Evolutionary conservation across 2,113 vertebrate species (phyloP).

Genomic region (Girardinichthys multiradiatus): DNA sequence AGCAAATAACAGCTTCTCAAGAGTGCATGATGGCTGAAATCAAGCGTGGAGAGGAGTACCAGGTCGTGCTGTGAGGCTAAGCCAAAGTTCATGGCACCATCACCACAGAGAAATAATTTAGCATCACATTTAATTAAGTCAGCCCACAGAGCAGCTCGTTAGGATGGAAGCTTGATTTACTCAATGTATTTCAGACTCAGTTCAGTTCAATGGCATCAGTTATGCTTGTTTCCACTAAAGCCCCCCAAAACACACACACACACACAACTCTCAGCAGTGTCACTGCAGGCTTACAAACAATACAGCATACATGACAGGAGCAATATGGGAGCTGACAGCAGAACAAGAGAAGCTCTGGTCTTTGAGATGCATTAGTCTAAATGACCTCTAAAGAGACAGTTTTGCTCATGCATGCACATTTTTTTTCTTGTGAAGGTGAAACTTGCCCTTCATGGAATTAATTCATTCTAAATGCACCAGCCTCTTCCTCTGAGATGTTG

Average conservation of each 20-base stretch:
- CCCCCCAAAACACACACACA: background rate
- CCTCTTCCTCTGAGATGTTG: background rate
- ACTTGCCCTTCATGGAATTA: slow-evolving; percentile 53
- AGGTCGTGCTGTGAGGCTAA: slow-evolving; percentile 50
- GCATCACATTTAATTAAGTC: slow-evolving; percentile 79
- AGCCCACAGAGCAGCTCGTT: slow-evolving; percentile 61
- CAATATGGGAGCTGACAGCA: slow-evolving; percentile 65
- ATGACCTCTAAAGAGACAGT: slow-evolving; percentile 48
- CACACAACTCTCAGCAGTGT: slow-evolving; percentile 8
- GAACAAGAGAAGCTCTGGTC: slow-evolving; percentile 51
- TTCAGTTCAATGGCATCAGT: slow-evolving; percentile 43
- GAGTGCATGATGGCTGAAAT: slow-evolving; percentile 60
- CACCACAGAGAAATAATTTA: slow-evolving; percentile 71
- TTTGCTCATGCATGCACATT: slow-evolving; percentile 2
- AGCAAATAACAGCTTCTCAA: slow-evolving; percentile 39
- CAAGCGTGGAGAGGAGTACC: slow-evolving; percentile 43
- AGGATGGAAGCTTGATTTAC: slow-evolving; percentile 66
- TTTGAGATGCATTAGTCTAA: slow-evolving; percentile 48
- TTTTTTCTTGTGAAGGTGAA: slow-evolving; percentile 46
- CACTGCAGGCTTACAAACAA: slow-evolving; percentile 17
- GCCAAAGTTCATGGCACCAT: slow-evolving; percentile 48
- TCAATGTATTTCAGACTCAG: slow-evolving; percentile 48
- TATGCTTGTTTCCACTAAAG: slow-evolving; percentile 28
- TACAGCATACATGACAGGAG: slow-evolving; percentile 45
- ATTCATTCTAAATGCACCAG: slow-evolving; percentile 51